Evolutionary conservation across 2,888 invertebrate genomes (phyloP).

Genomic region (Esperia sulphurella): DNA sequence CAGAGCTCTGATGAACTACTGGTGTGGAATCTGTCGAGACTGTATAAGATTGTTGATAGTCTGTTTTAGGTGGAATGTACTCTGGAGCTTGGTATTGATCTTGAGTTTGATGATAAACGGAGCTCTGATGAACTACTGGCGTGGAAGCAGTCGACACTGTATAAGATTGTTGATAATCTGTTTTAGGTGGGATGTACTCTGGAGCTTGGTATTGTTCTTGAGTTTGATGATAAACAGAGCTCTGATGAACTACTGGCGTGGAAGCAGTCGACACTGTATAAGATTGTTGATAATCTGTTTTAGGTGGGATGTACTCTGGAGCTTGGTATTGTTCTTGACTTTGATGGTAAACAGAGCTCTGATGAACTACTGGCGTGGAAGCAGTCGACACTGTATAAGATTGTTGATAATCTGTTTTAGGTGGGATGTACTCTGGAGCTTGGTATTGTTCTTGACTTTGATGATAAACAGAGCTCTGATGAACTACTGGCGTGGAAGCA

Average conservation of each 20-base stretch:
- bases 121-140: conserved; percentile 44
- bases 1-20: conserved; percentile 42
- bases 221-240: conserved; percentile 42
- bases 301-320: conserved; percentile 65
- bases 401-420: conserved; percentile 34
- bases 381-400: conserved; percentile 31
- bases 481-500: conserved; percentile 36
- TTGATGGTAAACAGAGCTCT: conserved; percentile 51
- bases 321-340: conserved; percentile 59
- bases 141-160: conserved; percentile 26
- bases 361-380: conserved; percentile 38
- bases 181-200: conserved; percentile 30
- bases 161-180: conserved; percentile 32
- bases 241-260: conserved; percentile 48
- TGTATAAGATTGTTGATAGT: conserved; percentile 41
- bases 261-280: conserved; percentile 42
- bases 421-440: not conserved
- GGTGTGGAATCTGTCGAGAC: conserved; percentile 49
- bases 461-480: conserved; percentile 40
- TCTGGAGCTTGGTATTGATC: conserved; percentile 20
- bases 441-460: conserved; percentile 33
- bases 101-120: conserved; percentile 25
- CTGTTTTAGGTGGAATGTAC: conserved; percentile 32
- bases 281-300: conserved; percentile 47
- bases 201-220: conserved; percentile 39